phyloP scores from a whole-genome alignment of 2,888 invertebrate species.

The Cerastis rubricosa region DNA sequence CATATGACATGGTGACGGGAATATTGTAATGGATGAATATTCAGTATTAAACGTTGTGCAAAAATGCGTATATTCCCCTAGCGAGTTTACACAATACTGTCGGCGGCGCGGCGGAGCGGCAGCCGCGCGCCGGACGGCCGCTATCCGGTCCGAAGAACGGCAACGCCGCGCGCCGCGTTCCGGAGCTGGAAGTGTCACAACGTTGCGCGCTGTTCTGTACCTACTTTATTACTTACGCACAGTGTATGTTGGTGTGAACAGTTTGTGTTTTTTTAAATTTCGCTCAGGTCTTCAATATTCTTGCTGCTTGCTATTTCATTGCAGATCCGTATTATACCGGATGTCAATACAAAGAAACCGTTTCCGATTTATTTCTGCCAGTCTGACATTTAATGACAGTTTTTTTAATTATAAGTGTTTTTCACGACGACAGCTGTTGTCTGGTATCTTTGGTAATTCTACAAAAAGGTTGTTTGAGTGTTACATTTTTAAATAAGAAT shows the following conservation, averaged over 20 bases:
- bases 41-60: constrained; percentile 50
- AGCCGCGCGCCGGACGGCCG: constrained; percentile 66
- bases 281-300: neutral
- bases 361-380: neutral
- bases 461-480: neutral
- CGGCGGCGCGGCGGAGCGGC: constrained; percentile 64
- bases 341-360: neutral
- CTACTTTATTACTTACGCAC: constrained; percentile 15
- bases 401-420: neutral
- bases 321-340: neutral
- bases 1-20: constrained; percentile 12
- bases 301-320: constrained; percentile 1
- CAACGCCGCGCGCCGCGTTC: constrained; percentile 60
- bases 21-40: constrained; percentile 32
- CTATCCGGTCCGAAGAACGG: constrained; percentile 71
- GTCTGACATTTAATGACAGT: neutral
- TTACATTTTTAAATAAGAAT: no score
- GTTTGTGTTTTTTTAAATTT: neutral
- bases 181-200: constrained; percentile 64
- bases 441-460: neutral
- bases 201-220: constrained; percentile 49
- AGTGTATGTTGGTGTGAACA: neutral
- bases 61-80: constrained; percentile 66
- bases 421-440: no score
- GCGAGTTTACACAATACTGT: constrained; percentile 73